Conservation (phyloP, 2,888 invertebrate genomes). For the Lamproptera curius region DNA sequence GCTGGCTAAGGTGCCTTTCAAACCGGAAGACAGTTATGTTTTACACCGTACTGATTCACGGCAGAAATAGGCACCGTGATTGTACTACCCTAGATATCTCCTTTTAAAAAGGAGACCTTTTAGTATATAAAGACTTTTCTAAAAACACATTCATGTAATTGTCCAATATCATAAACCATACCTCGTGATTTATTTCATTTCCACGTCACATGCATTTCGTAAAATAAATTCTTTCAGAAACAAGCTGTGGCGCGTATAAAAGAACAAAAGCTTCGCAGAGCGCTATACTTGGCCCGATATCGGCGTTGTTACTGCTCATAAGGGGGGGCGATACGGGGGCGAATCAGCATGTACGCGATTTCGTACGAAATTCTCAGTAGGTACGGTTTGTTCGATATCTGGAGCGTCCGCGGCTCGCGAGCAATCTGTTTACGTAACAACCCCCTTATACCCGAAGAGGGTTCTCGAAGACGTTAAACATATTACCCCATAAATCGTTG, state of each 20-base stretch:
- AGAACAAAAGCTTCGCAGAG: background rate
- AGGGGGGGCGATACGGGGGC: constrained; percentile 1
- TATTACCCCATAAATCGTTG: constrained; percentile 77
- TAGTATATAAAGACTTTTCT: no score
- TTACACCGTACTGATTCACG: no score
- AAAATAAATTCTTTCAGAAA: background rate
- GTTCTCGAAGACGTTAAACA: constrained; percentile 77
- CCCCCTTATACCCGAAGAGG: constrained; percentile 75
- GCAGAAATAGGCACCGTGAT: no score
- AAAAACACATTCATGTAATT: no score
- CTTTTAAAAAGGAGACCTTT: no score
- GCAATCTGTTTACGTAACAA: constrained; percentile 78
- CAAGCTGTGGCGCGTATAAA: background rate
- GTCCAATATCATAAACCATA: no score
- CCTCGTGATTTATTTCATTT: no score
- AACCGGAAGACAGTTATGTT: no score
- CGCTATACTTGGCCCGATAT: background rate
- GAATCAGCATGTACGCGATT: constrained; percentile 10
- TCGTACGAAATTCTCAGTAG: constrained; percentile 46
- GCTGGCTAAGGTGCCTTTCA: no score
- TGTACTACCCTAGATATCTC: no score
- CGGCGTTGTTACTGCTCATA: background rate
- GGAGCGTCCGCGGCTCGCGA: constrained; percentile 56
- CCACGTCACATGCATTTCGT: no score
- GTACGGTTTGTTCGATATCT: constrained; percentile 60